Evolutionary conservation across 2,797 vertebrate genomes (phyloP).

Genomic region (Onychomys torridus): DNA sequence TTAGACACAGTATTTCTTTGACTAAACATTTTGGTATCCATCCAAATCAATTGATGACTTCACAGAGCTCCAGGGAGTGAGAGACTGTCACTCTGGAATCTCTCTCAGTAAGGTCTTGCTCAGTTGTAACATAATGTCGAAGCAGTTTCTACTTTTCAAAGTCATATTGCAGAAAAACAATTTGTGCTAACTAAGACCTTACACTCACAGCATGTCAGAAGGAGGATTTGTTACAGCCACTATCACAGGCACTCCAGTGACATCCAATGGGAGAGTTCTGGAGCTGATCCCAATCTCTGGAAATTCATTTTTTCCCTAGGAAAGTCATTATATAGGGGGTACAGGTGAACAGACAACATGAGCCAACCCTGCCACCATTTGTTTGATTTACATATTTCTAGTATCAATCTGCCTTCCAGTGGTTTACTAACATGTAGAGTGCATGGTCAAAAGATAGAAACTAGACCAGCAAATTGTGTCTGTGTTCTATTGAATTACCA

Average conservation of each 20-base stretch:
- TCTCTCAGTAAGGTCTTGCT: background rate
- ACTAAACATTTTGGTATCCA: background rate
- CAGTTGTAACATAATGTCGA: background rate
- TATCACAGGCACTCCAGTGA: background rate
- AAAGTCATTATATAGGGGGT: background rate
- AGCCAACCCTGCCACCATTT: background rate
- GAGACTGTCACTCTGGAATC: background rate
- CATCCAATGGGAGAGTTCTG: background rate
- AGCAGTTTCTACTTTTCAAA: slow-evolving; percentile 52
- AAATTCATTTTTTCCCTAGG: background rate
- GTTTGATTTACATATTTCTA: background rate
- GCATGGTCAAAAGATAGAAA: background rate
- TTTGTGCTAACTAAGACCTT: background rate
- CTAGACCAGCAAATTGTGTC: background rate
- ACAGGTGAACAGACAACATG: background rate
- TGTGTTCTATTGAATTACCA: background rate
- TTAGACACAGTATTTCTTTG: background rate
- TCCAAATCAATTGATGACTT: background rate
- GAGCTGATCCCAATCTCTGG: background rate
- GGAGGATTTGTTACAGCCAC: background rate
- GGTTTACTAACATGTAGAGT: background rate
- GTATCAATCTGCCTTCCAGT: background rate
- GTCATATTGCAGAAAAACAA: background rate
- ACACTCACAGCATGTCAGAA: background rate
- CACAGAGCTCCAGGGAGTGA: background rate